Evolutionary conservation across 2,888 invertebrate genomes (phyloP).

Genomic region (Rhabditoides inermis): DNA sequence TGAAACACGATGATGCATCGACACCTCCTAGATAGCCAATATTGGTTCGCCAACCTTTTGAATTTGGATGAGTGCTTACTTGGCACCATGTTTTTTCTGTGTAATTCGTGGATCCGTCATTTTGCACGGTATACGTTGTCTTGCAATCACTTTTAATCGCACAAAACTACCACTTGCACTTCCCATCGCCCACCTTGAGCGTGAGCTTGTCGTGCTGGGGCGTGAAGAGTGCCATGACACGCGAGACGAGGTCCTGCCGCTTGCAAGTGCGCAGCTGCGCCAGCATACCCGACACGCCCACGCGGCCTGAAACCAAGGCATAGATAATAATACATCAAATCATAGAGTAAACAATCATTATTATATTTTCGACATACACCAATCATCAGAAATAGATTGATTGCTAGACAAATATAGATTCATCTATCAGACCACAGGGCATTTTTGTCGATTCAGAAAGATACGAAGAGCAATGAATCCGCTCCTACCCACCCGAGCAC

Average conservation of each 20-base stretch:
- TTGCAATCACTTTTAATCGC: too few species aligned
- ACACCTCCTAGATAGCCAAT: not conserved
- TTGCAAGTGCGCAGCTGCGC: constrained; percentile 87
- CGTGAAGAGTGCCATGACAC: constrained; percentile 72
- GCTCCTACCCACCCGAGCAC: constrained; percentile 31
- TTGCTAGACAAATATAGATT: not conserved
- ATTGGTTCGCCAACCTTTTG: not conserved
- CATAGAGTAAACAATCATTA: not conserved
- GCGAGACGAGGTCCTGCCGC: constrained; percentile 85
- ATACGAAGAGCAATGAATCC: constrained; percentile 3
- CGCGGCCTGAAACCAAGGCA: constrained; percentile 74
- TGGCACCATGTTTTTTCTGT: not conserved
- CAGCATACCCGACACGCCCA: constrained; percentile 91
- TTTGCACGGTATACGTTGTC: too few species aligned
- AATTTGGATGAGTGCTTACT: not conserved
- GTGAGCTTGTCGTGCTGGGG: constrained; percentile 77
- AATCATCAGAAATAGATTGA: not conserved
- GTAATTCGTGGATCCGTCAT: not conserved
- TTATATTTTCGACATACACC: not conserved
- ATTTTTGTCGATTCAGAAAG: not conserved
- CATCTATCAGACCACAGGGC: not conserved
- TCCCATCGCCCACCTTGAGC: constrained; percentile 30
- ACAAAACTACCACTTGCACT: not conserved
- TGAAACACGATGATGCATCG: constrained; percentile 9
- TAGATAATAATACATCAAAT: not conserved